phyloP scores from a whole-genome alignment of 92 coral and sea anemone species.

The Metridium senile region DNA sequence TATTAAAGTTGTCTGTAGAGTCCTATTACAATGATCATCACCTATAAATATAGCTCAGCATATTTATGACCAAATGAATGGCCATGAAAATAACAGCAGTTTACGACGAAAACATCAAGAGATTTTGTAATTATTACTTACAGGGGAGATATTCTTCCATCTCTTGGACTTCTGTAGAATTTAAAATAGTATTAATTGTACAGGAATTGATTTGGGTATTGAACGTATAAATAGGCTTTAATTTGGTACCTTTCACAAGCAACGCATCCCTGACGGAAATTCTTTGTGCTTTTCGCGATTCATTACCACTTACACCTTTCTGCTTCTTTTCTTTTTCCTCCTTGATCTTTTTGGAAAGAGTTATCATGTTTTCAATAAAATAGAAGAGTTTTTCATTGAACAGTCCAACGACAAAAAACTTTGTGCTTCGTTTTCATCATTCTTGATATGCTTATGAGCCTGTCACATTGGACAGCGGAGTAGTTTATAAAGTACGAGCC shows the following conservation, averaged over 20 bases:
- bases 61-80: not conserved
- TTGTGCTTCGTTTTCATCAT: slow-evolving; percentile 31
- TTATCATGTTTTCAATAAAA: slow-evolving; percentile 71
- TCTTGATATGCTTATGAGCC: slow-evolving; percentile 26
- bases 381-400: slow-evolving; percentile 31
- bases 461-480: slow-evolving; percentile 21
- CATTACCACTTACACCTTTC: slow-evolving; percentile 48
- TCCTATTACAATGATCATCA: too few relatives aligned
- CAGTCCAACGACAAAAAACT: slow-evolving; percentile 43
- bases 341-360: slow-evolving; percentile 94
- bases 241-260: slow-evolving; percentile 92
- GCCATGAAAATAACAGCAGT: not conserved
- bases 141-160: slow-evolving; percentile 94
- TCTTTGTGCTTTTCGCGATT: slow-evolving; percentile 56
- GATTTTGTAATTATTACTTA: slow-evolving; percentile 25
- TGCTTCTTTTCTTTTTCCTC: slow-evolving; percentile 91
- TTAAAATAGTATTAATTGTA: not conserved
- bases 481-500: not conserved
- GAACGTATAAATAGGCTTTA: too few relatives aligned
- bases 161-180: slow-evolving; percentile 84
- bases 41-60: slow-evolving; percentile 27
- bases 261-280: slow-evolving; percentile 86
- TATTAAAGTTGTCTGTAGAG: too few relatives aligned
- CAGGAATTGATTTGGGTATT: too few relatives aligned
- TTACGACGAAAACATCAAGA: not conserved